These are phyloP conservation scores for Meandrusa payeni DNA, from an alignment of 2,888 invertebrate species.

Conservation along the genomic window DNA sequence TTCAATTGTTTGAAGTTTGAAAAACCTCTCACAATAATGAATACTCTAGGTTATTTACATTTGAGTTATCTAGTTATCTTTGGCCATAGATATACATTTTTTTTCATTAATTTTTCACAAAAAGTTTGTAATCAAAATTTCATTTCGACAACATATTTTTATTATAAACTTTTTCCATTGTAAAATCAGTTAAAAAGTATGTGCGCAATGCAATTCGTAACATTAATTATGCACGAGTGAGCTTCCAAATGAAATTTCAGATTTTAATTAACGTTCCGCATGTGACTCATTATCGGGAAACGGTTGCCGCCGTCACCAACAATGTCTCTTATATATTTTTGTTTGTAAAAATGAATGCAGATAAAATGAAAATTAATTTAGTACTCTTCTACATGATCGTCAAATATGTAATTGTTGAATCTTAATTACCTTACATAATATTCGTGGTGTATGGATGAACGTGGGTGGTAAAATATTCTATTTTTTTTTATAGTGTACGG, in stretches of 20 bases:
- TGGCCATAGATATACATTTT: too few species aligned
- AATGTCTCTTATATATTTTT: conserved; percentile 14
- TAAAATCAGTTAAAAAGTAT: background rate
- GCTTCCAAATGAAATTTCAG: conserved; percentile 35
- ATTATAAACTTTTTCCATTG: too few species aligned
- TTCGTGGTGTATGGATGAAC: background rate
- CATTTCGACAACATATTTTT: too few species aligned
- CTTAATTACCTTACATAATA: background rate
- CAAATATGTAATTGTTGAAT: conserved; percentile 44
- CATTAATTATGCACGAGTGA: conserved; percentile 38
- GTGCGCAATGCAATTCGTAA: conserved; percentile 14
- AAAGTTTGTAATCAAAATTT: too few species aligned
- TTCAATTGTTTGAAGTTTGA: too few species aligned
- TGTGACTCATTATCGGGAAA: conserved; percentile 12
- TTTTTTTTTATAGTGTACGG: conserved; percentile 38
- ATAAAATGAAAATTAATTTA: conserved; percentile 61
- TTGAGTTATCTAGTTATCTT: too few species aligned
- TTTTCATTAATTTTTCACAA: too few species aligned
- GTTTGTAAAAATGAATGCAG: conserved; percentile 9
- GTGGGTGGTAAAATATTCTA: too few species aligned
- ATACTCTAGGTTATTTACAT: too few species aligned
- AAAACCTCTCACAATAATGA: too few species aligned
- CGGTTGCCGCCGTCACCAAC: background rate
- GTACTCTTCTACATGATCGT: conserved; percentile 43
- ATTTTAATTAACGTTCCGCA: conserved; percentile 48